Base-by-base conservation (phyloP, 1,140 invertebrate genomes). In the Teleogryllus occipitalis region DNA sequence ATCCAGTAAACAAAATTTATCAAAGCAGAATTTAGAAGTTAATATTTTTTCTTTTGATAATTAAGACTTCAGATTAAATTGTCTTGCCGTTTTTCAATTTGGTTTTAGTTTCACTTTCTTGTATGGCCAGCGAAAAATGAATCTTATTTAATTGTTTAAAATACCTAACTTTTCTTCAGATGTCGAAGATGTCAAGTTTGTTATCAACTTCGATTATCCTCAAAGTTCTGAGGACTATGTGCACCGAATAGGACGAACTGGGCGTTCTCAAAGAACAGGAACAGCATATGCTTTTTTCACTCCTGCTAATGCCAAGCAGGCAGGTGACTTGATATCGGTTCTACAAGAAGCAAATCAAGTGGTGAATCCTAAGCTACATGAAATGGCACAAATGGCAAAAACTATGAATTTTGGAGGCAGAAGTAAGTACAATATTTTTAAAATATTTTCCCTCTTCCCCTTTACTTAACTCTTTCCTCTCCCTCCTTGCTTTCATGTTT, bases 251-350 rank as follows among this genome's bases (percentile, higher is more conserved):
- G 98, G 98, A 78, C 92, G 98, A 84, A 99, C 98, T 75, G 98
- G 97, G 77, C 90, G 98, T 81, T 94, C 95, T 73, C 94, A 96
- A 83, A 96, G 96, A 86, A 97, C 95, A 49, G 98, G 98, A 79
- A 99, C 98, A 3, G 97, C 98, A 0, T 99, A 99, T 87, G 99
- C 98, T 18, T 97, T 99, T 87, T 99, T 99, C 86, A 99, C 98
- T 3, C 92, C 93, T 72, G 92, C 91, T 80, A 98, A 99, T 87
- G 91, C 92, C 18, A 96, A 96, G 82, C 97, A 98, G 87, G 97
- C 97, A 0, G 92, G 91, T 82, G 97, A 99, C 87, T 88, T 99
- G 81, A 93, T 99, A 46, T 91, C 95, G 80, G 97, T 99, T 22
- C 87, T 99, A 76, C 93, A 93, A 84, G 97, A 99, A 88, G 97